These are phyloP conservation scores for Telmatochromis brichardi DNA, from an alignment of 2,113 vertebrate species.

Conservation along the genomic window DNA sequence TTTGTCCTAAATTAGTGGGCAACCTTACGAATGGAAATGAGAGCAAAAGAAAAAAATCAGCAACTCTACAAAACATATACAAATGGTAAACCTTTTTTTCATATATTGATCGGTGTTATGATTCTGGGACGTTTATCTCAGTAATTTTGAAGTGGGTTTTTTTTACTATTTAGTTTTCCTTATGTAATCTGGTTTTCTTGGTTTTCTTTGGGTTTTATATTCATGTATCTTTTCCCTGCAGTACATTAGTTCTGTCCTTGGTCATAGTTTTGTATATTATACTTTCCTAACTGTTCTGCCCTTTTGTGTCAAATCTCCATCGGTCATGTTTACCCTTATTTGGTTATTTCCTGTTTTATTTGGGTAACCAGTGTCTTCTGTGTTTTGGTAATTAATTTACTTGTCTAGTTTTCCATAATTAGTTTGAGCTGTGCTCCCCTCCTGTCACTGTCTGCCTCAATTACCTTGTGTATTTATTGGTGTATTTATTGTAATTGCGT, in stretches of 20 bases:
- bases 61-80: slow-evolving; percentile 11
- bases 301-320: background rate
- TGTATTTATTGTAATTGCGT: background rate
- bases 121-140: background rate
- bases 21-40: slow-evolving; percentile 11
- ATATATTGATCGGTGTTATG: background rate
- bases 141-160: rapidly evolving
- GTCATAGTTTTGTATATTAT: background rate
- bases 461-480: background rate
- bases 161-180: background rate
- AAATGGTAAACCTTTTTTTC: background rate
- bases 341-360: background rate
- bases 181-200: background rate
- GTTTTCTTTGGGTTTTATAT: background rate
- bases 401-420: background rate
- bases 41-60: slow-evolving; percentile 36
- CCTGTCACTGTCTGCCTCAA: background rate
- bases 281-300: background rate
- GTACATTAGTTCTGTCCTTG: background rate
- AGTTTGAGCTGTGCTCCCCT: background rate
- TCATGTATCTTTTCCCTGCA: background rate
- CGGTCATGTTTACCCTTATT: background rate
- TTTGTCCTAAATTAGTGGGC: slow-evolving; percentile 17
- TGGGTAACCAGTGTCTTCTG: background rate
- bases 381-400: background rate